These are phyloP conservation scores for Scophthalmus maximus DNA, from an alignment of 2,113 vertebrate genomes.

Conservation along the genomic window DNA sequence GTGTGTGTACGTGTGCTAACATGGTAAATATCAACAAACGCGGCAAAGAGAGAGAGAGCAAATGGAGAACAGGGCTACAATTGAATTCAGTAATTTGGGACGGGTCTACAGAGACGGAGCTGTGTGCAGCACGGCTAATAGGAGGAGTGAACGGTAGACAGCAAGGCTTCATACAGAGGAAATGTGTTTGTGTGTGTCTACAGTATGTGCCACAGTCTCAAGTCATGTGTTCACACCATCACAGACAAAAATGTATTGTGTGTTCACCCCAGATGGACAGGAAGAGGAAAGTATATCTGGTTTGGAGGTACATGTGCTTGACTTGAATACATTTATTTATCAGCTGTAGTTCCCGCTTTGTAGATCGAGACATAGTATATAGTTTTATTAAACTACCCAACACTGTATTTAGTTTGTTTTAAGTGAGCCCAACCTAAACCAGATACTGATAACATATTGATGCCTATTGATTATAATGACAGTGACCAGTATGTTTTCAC, in stretches of 20 bases:
- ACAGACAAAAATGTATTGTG: background rate
- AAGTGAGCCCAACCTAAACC: no score
- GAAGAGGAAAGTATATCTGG: slow-evolving; percentile 4
- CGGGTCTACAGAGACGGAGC: slow-evolving; percentile 34
- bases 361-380: background rate
- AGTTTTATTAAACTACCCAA: background rate
- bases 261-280: background rate
- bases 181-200: slow-evolving; percentile 9
- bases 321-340: background rate
- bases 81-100: slow-evolving; percentile 49
- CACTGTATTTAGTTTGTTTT: no score
- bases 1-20: background rate
- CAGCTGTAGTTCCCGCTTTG: background rate
- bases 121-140: slow-evolving; percentile 37
- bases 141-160: slow-evolving; percentile 24
- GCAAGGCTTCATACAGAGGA: slow-evolving; percentile 19
- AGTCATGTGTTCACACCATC: slow-evolving; percentile 16
- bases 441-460: no score
- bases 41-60: background rate
- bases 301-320: background rate
- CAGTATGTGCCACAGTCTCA: slow-evolving; percentile 13
- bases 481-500: no score
- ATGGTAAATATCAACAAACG: slow-evolving; percentile 23
- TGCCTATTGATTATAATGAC: no score
- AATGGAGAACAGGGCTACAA: slow-evolving; percentile 18